phyloP scores from a whole-genome alignment of 1,140 invertebrate genomes.

The Argopecten irradians region DNA sequence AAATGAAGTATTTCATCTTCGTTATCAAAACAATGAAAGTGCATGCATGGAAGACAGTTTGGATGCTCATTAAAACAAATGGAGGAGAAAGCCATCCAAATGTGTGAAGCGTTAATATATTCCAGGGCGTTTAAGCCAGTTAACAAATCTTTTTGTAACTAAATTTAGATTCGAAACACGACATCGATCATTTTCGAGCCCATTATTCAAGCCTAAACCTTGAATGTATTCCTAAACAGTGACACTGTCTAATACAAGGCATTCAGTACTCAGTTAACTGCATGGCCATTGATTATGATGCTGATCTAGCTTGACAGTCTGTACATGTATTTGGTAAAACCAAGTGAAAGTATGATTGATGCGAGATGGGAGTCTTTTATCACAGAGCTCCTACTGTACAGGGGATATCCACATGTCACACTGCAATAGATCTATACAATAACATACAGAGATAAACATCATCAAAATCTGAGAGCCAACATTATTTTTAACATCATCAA shows the following conservation, averaged over 20 bases:
- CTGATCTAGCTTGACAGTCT: not conserved
- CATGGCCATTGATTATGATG: not conserved
- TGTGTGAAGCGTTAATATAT: too few relatives aligned
- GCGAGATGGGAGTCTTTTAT: not conserved
- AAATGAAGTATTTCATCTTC: too few relatives aligned
- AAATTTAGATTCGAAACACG: not conserved
- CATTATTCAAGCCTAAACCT: not conserved
- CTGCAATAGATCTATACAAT: too few relatives aligned
- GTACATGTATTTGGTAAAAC: not conserved
- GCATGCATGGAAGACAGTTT: too few relatives aligned
- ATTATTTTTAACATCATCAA: too few relatives aligned
- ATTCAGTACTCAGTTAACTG: not conserved
- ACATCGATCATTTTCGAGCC: not conserved
- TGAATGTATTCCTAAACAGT: not conserved
- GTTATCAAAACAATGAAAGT: too few relatives aligned
- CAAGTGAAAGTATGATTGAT: not conserved
- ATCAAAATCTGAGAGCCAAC: too few relatives aligned
- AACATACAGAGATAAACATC: too few relatives aligned
- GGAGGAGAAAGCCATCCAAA: too few relatives aligned
- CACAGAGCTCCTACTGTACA: too few relatives aligned
- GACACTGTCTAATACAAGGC: not conserved
- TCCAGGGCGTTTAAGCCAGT: not conserved
- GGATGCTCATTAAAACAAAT: too few relatives aligned
- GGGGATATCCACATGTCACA: too few relatives aligned
- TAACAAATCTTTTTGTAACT: not conserved